Evolutionary conservation across 2,797 vertebrate genomes (phyloP).

Genomic region (Sus cebifrons): DNA sequence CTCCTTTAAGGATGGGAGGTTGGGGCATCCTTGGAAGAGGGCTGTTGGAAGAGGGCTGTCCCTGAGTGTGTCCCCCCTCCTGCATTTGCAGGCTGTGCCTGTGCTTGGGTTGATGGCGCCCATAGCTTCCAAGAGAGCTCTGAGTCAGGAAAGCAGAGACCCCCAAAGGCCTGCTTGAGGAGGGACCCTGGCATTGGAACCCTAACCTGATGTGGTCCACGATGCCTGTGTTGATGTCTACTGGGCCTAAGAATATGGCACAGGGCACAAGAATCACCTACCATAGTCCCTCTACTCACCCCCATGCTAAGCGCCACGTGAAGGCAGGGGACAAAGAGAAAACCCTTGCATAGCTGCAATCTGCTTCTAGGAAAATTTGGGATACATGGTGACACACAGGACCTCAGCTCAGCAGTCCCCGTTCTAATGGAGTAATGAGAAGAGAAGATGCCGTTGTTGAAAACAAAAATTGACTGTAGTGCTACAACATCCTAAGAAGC

Average conservation of each 20-base stretch:
- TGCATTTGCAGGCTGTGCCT: accelerated
- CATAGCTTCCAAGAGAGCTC: neutral
- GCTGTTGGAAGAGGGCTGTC: neutral
- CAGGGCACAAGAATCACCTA: neutral
- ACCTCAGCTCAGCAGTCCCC: neutral
- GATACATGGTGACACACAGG: neutral
- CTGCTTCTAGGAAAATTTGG: neutral
- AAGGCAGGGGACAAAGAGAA: neutral
- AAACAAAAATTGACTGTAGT: neutral
- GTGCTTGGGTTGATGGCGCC: no score
- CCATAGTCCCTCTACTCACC: accelerated
- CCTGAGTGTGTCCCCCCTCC: neutral
- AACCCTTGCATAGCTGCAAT: neutral
- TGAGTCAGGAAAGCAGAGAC: neutral
- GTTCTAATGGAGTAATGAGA: neutral
- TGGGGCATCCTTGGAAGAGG: neutral
- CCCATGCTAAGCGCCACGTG: accelerated
- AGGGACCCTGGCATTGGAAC: neutral
- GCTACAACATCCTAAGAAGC: neutral
- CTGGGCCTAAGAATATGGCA: neutral
- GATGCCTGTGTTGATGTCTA: no score
- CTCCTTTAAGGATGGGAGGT: neutral
- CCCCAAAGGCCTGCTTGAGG: neutral
- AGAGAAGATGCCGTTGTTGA: neutral
- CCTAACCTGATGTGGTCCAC: neutral